phyloP scores from a whole-genome alignment of 2,113 vertebrate genomes.

The Hippotragus niger region DNA sequence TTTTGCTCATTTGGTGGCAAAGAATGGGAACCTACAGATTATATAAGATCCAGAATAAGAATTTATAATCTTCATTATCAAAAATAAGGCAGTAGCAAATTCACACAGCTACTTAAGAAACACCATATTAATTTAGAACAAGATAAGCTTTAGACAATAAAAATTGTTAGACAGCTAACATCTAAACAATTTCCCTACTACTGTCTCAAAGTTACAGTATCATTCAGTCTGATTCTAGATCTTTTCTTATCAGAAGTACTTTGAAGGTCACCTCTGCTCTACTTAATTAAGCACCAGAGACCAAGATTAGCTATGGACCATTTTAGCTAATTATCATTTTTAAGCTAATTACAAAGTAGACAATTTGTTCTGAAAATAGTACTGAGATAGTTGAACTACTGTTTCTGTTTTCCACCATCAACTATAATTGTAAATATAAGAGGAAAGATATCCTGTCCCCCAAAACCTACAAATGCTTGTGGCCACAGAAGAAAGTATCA shows the following conservation, averaged over 20 bases:
- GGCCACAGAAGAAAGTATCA: not conserved
- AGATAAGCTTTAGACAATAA: not conserved
- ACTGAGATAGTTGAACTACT: not conserved
- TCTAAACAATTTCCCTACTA: not conserved
- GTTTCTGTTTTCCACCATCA: not conserved
- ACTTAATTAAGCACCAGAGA: not conserved
- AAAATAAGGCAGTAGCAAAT: not conserved
- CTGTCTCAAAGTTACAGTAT: not conserved
- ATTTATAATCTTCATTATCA: not conserved
- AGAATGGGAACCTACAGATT: not conserved
- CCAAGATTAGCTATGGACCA: not conserved
- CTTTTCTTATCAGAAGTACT: not conserved
- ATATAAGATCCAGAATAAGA: not conserved
- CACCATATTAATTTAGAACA: not conserved
- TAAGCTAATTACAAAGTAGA: constrained; percentile 12
- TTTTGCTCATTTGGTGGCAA: not conserved
- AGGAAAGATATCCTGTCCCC: not conserved
- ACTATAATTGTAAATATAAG: not conserved
- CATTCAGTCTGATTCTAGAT: not conserved
- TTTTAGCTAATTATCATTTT: not conserved
- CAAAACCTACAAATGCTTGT: not conserved
- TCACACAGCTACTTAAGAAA: not conserved
- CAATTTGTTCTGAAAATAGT: not conserved
- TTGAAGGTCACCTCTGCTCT: not conserved
- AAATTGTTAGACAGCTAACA: not conserved